Evolutionary conservation across 1,140 invertebrate genomes (phyloP), one percentile per base, ranked within the genome.

Genomic region (Hylyphantes graminicola): DNA sequence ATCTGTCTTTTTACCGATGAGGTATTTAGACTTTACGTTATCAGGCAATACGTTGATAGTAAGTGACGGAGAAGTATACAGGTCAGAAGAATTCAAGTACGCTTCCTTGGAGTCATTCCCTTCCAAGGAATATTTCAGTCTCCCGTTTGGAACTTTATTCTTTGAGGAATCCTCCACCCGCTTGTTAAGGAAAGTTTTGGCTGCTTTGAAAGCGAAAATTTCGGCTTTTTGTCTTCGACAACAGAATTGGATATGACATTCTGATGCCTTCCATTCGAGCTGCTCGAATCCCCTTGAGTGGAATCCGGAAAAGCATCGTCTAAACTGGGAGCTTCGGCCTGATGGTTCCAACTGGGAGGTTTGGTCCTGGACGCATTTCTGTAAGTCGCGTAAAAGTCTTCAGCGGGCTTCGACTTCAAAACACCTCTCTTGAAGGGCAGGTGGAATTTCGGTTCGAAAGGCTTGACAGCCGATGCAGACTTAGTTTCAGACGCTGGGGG

Each of bases 111-210:
- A n/a, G 19, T 53, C 19, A 10, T 73, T 81, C 19, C 11, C 51
- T 7, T 83, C 70, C 10, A 83, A 21, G 12, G 80, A 74, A 75
- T 83, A 83, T 19, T 83, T 83, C 54, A 83, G 35, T 17, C 80
- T 35, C 15, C 80, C 80, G 35, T 83, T 83, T 12, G 80, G 17
- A 2, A 83, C 54, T 17, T 64, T 65, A 8, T 59, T 83, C 17
- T 70, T 64, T 8, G n/a, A 12, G 5, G 63, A 64, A 0, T 65
- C 53, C 7, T 75, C 72, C 21, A 48, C 59, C 51, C 54, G 53
- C 21, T 76, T 67, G 13, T 63, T 70, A 5, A 65, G 0, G 35
- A n/a, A n/a, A n/a, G n/a, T n/a, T 76, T 72, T 10, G 54, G 77
- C n/a, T 59, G 50, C 55, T 79, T 68, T 10, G 77, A 74, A n/a